Base-by-base conservation (phyloP, 2,888 invertebrate species). In the Psylliodes chrysocephalus region DNA sequence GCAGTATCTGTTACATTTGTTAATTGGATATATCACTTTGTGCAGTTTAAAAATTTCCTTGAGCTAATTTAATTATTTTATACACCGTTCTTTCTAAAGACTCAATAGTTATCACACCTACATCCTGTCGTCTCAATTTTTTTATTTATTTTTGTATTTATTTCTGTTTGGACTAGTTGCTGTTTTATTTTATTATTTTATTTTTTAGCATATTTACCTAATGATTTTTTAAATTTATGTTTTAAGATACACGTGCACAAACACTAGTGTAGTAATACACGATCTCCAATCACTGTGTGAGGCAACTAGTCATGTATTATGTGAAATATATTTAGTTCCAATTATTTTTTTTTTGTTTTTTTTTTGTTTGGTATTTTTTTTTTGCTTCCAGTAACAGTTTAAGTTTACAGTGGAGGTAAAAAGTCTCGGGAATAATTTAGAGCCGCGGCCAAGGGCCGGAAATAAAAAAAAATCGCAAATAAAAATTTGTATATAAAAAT, bases 231-330 rank as follows among this genome's bases (percentile, higher is more conserved):
- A 51, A n/a, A n/a, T 30, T 55, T 46, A 72, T 68, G 67, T 69
- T 72, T 72, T 74, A 71, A 72, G 73, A 76, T 72, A 68, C 79
- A 79, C 77, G 63, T 75, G 78, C 79, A 75, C 73, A 70, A 49
- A 70, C 72, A 71, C 76, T 78, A 78, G 78, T 77, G 75, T 79
- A 79, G 78, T 70, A 56, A 63, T 77, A 79, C 81, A 81, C 79
- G 78, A 80, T 78, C 77, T 79, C 78, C 73, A 75, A 75, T 75
- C 81, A 81, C 79, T 74, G 82, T 83, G 82, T 83, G 82, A 81
- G 80, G 82, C 82, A 83, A 82, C 83, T 83, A 83, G 83, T 83
- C 83, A 83, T 62, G 75, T 79, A 75, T 74, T 73, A 71, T 18
- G 40, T 22, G 12, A 75, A 79, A 78, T 76, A 77, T 72, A 78